Conservation (phyloP, 2,797 vertebrate species). For the Crenichthys baileyi region DNA sequence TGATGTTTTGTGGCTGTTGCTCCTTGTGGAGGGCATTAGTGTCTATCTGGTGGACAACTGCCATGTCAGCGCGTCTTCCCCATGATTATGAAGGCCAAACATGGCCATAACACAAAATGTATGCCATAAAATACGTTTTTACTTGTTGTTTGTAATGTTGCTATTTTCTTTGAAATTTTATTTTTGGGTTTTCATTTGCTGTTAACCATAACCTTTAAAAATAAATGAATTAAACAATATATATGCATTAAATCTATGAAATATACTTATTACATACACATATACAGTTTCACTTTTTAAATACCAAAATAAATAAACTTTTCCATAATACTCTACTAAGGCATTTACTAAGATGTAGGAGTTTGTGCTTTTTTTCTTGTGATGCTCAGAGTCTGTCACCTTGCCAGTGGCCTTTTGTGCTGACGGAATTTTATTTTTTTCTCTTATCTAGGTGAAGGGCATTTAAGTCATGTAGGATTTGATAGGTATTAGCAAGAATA, state of each 20-base stretch:
- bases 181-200: neutral
- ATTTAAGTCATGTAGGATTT: slow-evolving; percentile 83
- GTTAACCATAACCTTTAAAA: neutral
- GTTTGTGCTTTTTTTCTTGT: slow-evolving; percentile 11
- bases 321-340: too few relatives aligned
- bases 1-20: too few relatives aligned
- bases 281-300: neutral
- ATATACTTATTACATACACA: too few relatives aligned
- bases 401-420: slow-evolving; percentile 73
- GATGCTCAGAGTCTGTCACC: slow-evolving; percentile 67
- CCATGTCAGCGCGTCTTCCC: neutral
- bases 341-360: slow-evolving; percentile 16
- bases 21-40: too few relatives aligned
- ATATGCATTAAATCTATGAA: neutral
- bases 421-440: slow-evolving; percentile 72
- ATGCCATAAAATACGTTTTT: neutral
- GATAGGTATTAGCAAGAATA: slow-evolving; percentile 79
- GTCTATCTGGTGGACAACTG: too few relatives aligned
- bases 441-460: slow-evolving; percentile 79
- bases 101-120: neutral
- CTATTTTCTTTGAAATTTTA: neutral
- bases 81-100: neutral
- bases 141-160: neutral
- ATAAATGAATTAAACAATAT: neutral
- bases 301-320: neutral